Evolutionary conservation across 1,140 invertebrate genomes (phyloP).

Genomic region (Anoplophora glabripennis): DNA sequence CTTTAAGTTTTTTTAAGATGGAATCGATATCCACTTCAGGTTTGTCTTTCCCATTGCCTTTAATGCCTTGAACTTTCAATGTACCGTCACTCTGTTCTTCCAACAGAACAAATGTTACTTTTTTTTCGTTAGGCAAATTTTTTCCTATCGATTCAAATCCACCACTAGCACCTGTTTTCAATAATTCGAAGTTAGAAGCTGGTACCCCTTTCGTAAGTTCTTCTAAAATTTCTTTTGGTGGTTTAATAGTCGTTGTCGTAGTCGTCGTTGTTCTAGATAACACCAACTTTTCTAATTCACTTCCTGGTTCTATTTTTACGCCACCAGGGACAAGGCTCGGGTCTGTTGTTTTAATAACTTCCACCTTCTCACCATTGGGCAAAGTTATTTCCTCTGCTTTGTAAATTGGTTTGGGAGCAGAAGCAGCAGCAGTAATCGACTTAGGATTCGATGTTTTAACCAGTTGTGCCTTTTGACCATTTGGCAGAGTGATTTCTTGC

Average conservation of each 20-base stretch:
- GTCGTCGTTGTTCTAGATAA: slow-evolving; percentile 50
- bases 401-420: slow-evolving; percentile 4
- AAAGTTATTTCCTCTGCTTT: slow-evolving; percentile 60
- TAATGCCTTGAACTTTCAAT: slow-evolving; percentile 76
- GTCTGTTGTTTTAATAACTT: slow-evolving; percentile 64
- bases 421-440: slow-evolving; percentile 11
- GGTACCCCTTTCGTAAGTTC: slow-evolving; percentile 75
- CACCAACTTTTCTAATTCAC: slow-evolving; percentile 39
- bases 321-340: slow-evolving; percentile 57
- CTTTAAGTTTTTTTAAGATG: slow-evolving; percentile 75
- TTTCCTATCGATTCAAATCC: slow-evolving; percentile 67
- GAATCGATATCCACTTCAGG: slow-evolving; percentile 72
- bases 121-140: slow-evolving; percentile 67
- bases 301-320: slow-evolving; percentile 37
- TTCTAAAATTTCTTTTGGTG: slow-evolving; percentile 60
- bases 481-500: slow-evolving; percentile 61
- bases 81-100: slow-evolving; percentile 81
- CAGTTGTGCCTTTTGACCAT: slow-evolving; percentile 71
- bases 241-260: slow-evolving; percentile 54
- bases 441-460: slow-evolving; percentile 57
- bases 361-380: slow-evolving; percentile 69
- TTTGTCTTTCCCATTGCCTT: slow-evolving; percentile 65
- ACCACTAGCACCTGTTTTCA: slow-evolving; percentile 69
- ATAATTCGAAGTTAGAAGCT: slow-evolving; percentile 71
- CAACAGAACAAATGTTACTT: slow-evolving; percentile 79